Base-by-base conservation (phyloP, 1,140 invertebrate genomes). In the Drosophila pseudoobscura region DNA sequence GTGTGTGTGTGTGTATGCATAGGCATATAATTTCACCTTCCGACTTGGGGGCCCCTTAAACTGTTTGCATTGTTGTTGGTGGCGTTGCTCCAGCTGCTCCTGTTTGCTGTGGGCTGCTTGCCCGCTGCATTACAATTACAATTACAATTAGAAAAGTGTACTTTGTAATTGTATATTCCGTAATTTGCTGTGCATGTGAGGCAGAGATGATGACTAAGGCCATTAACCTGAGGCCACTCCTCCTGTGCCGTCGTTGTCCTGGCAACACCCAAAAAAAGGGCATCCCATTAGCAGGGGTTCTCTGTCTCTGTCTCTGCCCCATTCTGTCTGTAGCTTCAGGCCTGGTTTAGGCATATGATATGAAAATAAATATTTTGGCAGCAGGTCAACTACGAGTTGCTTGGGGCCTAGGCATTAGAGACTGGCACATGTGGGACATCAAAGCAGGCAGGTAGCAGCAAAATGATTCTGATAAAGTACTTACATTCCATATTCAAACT, bases 1-100 rank as follows among this genome's bases (percentile, higher is more conserved):
- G 59, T 63, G 63, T 84, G 20, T 41, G 50, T 51, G 22, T 57
- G 39, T 58, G 59, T 63, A 66, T 84, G 54, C 72, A 84, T 73
- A 82, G 83, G 83, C 83, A 88, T 88, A 88, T 88, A 88, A 88
- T 88, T 88, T 87, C 71, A 87, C 83, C 83, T 88, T 88, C 83
- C 83, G 78, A 52, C 71, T 68, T 47, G 63, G 64, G 45, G 51
- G 62, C 52, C 70, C 78, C 78, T 66, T 87, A 88, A 88, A 87
- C 68, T 88, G 79, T 88, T 88, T 88, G 83, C 78, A 73, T 83
- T 88, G 83, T 89, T 79, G 75, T 78, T 78, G 60, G 55, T 72
- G 58, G 55, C 53, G 51, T 43, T 56, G 76, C 39, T 26, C 24
- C 53, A 64, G 61, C 43, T 50, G 46, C 57, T 56, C 44, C 44